Evolutionary conservation across 92 coral and sea anemone genomes (phyloP).

Genomic region (Parazoanthus swiftii): DNA sequence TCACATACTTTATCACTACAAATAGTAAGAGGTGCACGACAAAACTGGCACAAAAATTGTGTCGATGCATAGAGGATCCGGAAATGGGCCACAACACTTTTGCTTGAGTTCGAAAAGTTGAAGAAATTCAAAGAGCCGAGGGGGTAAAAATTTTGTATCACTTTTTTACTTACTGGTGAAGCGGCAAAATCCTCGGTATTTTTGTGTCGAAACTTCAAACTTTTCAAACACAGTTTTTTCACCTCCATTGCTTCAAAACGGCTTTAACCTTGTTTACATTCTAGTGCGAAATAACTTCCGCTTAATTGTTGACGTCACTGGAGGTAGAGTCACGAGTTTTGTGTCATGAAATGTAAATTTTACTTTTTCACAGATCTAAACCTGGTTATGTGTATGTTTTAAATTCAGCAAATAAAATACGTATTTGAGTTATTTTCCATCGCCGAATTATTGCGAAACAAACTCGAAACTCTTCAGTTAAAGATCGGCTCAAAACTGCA

Average conservation of each 20-base stretch:
- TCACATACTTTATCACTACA: not conserved
- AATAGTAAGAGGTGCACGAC: not conserved
- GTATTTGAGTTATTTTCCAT: not conserved
- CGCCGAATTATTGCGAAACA: not conserved
- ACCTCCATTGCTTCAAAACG: not conserved
- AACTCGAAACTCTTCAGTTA: not conserved
- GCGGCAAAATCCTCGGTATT: conserved; percentile 33
- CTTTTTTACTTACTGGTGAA: conserved; percentile 21
- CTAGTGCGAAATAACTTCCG: conserved; percentile 8
- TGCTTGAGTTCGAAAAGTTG: not conserved
- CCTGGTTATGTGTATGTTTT: not conserved
- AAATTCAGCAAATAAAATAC: not conserved
- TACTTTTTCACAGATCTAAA: too few relatives aligned
- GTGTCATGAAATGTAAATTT: not conserved
- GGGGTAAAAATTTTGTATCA: not conserved
- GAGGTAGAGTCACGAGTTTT: conserved; percentile 5
- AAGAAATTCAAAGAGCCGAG: not conserved
- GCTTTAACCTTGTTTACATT: not conserved
- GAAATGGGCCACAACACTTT: not conserved
- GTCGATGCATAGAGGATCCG: not conserved
- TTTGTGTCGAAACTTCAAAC: conserved; percentile 10
- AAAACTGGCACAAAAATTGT: not conserved
- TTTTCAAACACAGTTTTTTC: not conserved
- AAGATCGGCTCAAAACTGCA: not conserved
- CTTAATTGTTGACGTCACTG: not conserved